Percentiles rank a stretch among this genome's conserved stretches.
Evolutionary conservation across 2,888 invertebrate genomes (phyloP).

Genomic region (Acrobasis repandana): DNA sequence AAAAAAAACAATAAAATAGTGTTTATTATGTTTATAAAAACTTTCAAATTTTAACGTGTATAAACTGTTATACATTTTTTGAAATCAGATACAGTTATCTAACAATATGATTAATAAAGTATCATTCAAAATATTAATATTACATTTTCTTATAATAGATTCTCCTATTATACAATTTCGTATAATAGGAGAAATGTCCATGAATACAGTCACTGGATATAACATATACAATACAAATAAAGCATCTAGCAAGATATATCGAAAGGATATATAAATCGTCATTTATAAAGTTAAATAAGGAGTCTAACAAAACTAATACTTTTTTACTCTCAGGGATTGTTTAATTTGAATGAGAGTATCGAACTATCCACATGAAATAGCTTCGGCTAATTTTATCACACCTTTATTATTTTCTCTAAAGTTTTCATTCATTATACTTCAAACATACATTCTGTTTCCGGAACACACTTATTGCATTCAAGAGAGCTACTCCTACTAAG

Average conservation of each 20-base stretch:
- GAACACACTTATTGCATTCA: background rate
- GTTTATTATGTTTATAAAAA: background rate
- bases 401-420: no score
- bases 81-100: conserved; percentile 68
- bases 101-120: conserved; percentile 62
- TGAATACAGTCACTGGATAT: background rate
- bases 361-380: no score
- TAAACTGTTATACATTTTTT: conserved; percentile 33
- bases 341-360: no score
- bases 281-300: no score
- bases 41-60: background rate
- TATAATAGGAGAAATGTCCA: background rate
- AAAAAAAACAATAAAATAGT: no score
- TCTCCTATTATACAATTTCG: no score
- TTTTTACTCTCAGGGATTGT: no score
- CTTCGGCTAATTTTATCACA: no score
- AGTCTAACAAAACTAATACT: no score
- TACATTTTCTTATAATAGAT: no score
- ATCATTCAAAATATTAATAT: conserved; percentile 20
- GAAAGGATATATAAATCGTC: background rate
- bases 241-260: background rate
- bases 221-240: background rate
- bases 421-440: no score
- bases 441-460: no score
- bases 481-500: background rate